Evolutionary conservation across 2,888 invertebrate species (phyloP).

Genomic region (Argyra leucocephala): DNA sequence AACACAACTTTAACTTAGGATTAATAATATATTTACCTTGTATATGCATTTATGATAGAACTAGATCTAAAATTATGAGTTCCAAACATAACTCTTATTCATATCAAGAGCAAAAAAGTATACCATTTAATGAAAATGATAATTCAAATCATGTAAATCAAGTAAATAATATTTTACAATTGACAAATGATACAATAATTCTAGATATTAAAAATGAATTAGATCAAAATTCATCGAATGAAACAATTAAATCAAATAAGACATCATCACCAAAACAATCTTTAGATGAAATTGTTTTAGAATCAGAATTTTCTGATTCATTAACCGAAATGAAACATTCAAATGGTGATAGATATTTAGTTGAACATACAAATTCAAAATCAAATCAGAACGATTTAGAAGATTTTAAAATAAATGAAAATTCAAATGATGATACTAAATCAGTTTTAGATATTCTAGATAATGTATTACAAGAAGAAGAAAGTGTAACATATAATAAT

Average conservation of each 20-base stretch:
- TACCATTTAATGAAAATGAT: not conserved
- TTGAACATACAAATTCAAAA: conserved; percentile 27
- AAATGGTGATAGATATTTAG: conserved; percentile 35
- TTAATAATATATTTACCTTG: conserved; percentile 1
- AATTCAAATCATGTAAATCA: not conserved
- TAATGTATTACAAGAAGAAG: conserved; percentile 36
- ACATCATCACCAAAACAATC: conserved; percentile 19
- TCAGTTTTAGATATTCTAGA: conserved; percentile 38
- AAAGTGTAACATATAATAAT: conserved; percentile 24
- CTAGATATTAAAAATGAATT: not conserved
- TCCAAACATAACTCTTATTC: no score
- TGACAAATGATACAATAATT: not conserved
- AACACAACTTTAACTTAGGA: not conserved
- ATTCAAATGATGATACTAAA: conserved; percentile 30
- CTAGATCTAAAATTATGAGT: not conserved
- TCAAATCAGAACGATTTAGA: conserved; percentile 26
- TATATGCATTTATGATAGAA: not conserved
- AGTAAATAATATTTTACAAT: not conserved
- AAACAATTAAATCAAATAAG: not conserved
- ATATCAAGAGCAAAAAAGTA: no score
- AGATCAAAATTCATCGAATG: conserved; percentile 10
- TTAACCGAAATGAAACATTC: conserved; percentile 34
- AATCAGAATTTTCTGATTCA: conserved; percentile 32
- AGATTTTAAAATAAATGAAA: not conserved
- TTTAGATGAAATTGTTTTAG: conserved; percentile 34